A percentile compares a stretch with the other conserved stretches of the same genome.
These are phyloP conservation scores for Margaritifera margaritifera DNA, from an alignment of 2,888 invertebrate species.

Conservation along the genomic window DNA sequence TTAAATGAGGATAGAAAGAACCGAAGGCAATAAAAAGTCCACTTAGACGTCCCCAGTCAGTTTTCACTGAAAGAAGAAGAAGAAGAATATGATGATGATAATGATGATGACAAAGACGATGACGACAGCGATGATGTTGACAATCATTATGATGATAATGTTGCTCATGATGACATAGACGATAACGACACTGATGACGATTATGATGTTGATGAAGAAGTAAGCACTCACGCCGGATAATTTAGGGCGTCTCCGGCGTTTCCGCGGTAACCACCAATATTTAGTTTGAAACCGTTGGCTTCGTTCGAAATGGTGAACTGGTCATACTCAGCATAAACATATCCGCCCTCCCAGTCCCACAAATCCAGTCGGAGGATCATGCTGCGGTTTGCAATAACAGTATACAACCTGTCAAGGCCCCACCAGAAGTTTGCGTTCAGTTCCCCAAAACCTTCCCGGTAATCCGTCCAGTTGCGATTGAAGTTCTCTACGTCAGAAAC, in stretches of 20 bases:
- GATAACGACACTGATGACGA: background rate
- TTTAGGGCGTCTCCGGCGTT: constrained; percentile 24
- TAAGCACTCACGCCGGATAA: constrained; percentile 16
- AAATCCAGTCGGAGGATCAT: constrained; percentile 17
- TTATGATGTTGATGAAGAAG: background rate
- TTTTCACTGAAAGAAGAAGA: too few species aligned
- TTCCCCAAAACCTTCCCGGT: constrained; percentile 21
- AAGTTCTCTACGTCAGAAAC: constrained; percentile 10
- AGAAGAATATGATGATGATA: too few species aligned
- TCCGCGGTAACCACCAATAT: constrained; percentile 18
- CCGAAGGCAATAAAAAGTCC: too few species aligned
- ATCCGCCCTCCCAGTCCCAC: constrained; percentile 23
- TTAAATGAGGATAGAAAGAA: too few species aligned
- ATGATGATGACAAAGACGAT: too few species aligned
- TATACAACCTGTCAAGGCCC: constrained; percentile 17
- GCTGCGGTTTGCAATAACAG: constrained; percentile 6
- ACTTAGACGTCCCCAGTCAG: too few species aligned
- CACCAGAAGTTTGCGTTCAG: constrained; percentile 19
- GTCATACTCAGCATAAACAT: constrained; percentile 23
- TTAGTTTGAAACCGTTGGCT: constrained; percentile 9
- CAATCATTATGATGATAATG: too few species aligned
- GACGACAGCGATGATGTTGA: too few species aligned
- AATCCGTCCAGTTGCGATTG: constrained; percentile 23
- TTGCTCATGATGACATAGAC: too few species aligned
- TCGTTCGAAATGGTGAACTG: constrained; percentile 14